Evolutionary conservation across 2,888 invertebrate genomes (phyloP).

Genomic region (Spisula subtruncata): DNA sequence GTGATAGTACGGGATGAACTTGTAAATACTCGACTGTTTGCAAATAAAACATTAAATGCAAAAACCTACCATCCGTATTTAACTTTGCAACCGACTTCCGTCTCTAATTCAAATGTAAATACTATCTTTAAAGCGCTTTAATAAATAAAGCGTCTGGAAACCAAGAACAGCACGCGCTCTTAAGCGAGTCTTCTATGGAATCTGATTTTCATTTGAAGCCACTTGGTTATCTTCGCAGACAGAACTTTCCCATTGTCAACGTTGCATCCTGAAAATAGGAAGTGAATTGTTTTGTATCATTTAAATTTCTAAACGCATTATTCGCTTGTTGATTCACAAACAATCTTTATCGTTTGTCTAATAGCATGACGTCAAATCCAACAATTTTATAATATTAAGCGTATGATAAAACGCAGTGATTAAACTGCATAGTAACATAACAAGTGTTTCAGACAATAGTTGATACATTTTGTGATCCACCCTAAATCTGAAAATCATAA

Average conservation of each 20-base stretch:
- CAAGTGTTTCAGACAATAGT: not conserved
- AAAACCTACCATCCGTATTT: not conserved
- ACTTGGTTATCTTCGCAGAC: not conserved
- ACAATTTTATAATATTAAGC: not conserved
- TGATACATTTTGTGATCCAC: too few relatives aligned
- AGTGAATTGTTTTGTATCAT: not conserved
- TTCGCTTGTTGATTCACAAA: not conserved
- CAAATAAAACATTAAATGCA: not conserved
- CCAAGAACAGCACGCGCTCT: not conserved
- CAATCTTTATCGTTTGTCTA: not conserved
- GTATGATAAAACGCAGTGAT: not conserved
- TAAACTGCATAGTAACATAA: not conserved
- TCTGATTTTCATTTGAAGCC: not conserved
- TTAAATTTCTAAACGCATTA: not conserved
- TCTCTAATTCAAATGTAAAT: constrained; percentile 12
- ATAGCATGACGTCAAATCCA: not conserved
- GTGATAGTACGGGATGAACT: not conserved
- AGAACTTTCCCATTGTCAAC: not conserved
- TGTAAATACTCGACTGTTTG: not conserved
- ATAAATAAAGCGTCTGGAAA: not conserved
- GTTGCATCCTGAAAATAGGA: not conserved
- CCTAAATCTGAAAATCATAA: too few relatives aligned
- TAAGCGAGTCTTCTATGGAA: not conserved
- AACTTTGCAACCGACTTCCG: not conserved
- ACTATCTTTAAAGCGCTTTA: not conserved